A percentile compares a stretch with the other conserved stretches of the same genome.
These are phyloP conservation scores for Botia kubotai DNA, from an alignment of 2,797 vertebrate species.

Conservation along the genomic window DNA sequence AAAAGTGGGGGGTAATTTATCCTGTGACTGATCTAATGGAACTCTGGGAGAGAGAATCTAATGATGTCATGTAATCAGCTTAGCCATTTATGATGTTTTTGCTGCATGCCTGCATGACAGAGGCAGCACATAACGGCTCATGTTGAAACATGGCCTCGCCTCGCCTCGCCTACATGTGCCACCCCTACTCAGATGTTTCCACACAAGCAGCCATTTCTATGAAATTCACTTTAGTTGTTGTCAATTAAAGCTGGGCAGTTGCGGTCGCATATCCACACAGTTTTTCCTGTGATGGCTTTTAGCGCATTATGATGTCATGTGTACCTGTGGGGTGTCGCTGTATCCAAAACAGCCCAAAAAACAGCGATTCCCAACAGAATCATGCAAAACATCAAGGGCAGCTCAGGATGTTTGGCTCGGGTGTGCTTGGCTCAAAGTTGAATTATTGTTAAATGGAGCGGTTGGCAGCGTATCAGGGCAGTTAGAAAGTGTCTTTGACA, in stretches of 20 bases:
- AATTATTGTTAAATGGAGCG: conserved; percentile 59
- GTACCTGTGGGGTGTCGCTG: conserved; percentile 28
- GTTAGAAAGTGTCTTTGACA: conserved; percentile 55
- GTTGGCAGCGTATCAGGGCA: conserved; percentile 53
- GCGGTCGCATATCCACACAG: background rate
- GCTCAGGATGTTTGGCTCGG: conserved; percentile 45
- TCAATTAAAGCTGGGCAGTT: background rate
- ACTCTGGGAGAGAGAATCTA: conserved; percentile 24
- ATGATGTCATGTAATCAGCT: conserved; percentile 36
- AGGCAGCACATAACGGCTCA: conserved; percentile 11
- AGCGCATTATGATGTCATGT: conserved; percentile 47
- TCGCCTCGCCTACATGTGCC: background rate
- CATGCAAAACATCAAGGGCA: conserved; percentile 32
- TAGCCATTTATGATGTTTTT: conserved; percentile 24
- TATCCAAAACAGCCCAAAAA: conserved; percentile 29
- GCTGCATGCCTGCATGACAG: conserved; percentile 17
- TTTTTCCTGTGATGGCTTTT: conserved; percentile 20
- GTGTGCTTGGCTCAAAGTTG: conserved; percentile 42
- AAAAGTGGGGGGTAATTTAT: background rate
- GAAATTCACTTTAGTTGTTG: conserved; percentile 31
- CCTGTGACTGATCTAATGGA: conserved; percentile 31
- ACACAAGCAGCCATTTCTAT: background rate
- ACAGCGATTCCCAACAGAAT: conserved; percentile 5
- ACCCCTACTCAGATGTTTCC: conserved; percentile 10
- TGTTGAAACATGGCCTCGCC: conserved; percentile 4